A percentile compares a stretch with the other conserved stretches of the same genome.
Evolutionary conservation across 1,140 invertebrate genomes (phyloP).

Genomic region (Vollenhovia emeryi): DNA sequence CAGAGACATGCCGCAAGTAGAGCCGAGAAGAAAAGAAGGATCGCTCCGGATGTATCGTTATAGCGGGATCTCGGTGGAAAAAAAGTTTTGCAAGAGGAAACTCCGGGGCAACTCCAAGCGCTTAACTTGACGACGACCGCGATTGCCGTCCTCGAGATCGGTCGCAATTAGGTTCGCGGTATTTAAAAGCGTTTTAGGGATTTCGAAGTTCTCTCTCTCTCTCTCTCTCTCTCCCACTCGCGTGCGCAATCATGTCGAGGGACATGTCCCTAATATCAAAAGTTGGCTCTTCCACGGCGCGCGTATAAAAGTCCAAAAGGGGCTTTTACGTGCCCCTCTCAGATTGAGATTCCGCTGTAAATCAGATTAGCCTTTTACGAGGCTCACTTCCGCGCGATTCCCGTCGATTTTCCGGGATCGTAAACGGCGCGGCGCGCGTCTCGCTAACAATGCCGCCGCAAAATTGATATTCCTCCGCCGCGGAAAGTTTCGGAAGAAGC

Average conservation of each 20-base stretch:
- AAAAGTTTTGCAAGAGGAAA: slow-evolving; percentile 26
- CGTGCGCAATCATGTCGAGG: background rate
- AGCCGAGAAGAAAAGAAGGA: background rate
- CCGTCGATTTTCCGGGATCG: slow-evolving; percentile 37
- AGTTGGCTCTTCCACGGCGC: background rate
- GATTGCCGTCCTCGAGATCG: background rate
- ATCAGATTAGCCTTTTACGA: slow-evolving; percentile 56
- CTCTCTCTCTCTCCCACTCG: background rate
- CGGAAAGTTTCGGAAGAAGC: background rate
- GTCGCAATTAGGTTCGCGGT: slow-evolving; percentile 57
- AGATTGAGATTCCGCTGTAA: slow-evolving; percentile 25
- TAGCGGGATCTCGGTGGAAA: background rate
- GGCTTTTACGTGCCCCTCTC: slow-evolving; percentile 46
- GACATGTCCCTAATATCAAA: slow-evolving; percentile 46
- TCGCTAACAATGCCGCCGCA: slow-evolving; percentile 11
- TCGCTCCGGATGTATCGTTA: slow-evolving; percentile 24
- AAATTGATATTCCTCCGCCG: slow-evolving; percentile 33
- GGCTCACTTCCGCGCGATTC: slow-evolving; percentile 26
- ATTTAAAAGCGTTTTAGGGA: slow-evolving; percentile 62
- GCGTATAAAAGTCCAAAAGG: slow-evolving; percentile 35
- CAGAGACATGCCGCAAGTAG: background rate
- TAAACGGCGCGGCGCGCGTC: background rate
- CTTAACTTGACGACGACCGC: slow-evolving; percentile 49
- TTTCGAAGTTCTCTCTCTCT: background rate
- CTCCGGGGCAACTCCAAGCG: background rate